Conservation (phyloP, 1,140 invertebrate genomes). For the Drosophila bocqueti region DNA sequence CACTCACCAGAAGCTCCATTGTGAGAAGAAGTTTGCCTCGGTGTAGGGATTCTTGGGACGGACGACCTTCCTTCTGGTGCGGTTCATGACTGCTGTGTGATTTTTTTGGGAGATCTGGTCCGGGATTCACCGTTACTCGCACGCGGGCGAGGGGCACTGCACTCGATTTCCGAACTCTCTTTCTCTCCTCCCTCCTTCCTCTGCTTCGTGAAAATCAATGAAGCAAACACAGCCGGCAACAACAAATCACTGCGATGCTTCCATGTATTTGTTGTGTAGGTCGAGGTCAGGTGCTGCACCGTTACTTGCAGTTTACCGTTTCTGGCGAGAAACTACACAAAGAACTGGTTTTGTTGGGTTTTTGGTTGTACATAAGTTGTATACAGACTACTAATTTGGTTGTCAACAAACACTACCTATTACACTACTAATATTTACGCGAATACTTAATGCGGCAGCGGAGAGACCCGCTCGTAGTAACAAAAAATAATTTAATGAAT, state of each 20-base stretch:
- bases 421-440: slow-evolving; percentile 35
- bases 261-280: slow-evolving; percentile 38
- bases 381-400: slow-evolving; percentile 23
- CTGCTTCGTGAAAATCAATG: slow-evolving; percentile 39
- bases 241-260: slow-evolving; percentile 35
- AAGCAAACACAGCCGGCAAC: slow-evolving; percentile 52
- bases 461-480: slow-evolving; percentile 18
- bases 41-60: slow-evolving; percentile 78
- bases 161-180: background rate
- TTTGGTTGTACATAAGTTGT: no score
- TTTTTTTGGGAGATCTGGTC: slow-evolving; percentile 5
- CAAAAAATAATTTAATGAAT: slow-evolving; percentile 35
- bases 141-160: slow-evolving; percentile 16
- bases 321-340: slow-evolving; percentile 31
- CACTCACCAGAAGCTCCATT: slow-evolving; percentile 82
- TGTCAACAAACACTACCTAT: slow-evolving; percentile 21
- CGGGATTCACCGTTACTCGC: slow-evolving; percentile 51
- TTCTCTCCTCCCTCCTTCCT: slow-evolving; percentile 1
- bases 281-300: slow-evolving; percentile 61
- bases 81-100: slow-evolving; percentile 66
- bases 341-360: slow-evolving; percentile 1
- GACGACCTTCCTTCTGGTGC: slow-evolving; percentile 74
- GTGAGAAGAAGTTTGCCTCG: slow-evolving; percentile 74
- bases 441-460: slow-evolving; percentile 25
- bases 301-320: slow-evolving; percentile 58